These are phyloP conservation scores for Pammene aurita DNA, from an alignment of 2,888 invertebrate genomes.

Conservation along the genomic window DNA sequence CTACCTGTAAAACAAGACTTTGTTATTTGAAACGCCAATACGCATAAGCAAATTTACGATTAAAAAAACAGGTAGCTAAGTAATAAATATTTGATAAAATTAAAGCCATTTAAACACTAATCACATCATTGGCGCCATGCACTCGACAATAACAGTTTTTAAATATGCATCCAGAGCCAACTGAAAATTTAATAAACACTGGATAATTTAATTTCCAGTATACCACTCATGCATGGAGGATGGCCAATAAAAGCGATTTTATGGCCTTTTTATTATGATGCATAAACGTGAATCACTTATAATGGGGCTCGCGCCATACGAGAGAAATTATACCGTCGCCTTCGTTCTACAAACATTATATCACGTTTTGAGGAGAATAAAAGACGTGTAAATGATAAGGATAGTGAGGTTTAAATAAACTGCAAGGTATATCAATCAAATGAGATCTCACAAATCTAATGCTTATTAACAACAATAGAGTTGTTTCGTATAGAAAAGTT, in stretches of 20 bases:
- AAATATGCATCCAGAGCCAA: conserved; percentile 73
- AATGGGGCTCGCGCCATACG: conserved; percentile 62
- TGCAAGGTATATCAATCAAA: too few relatives aligned
- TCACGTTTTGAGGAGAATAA: conserved; percentile 7
- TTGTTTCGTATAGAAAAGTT: too few relatives aligned
- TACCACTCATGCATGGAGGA: conserved; percentile 75
- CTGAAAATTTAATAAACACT: conserved; percentile 78
- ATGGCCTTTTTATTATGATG: conserved; percentile 81
- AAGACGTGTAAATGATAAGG: not conserved
- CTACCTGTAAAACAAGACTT: too few relatives aligned
- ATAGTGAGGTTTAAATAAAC: not conserved
- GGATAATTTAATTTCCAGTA: conserved; percentile 77
- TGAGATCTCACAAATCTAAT: too few relatives aligned
- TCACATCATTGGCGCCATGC: conserved; percentile 65
- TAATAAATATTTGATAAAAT: not conserved
- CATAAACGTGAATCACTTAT: conserved; percentile 79
- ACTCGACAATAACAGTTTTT: conserved; percentile 69
- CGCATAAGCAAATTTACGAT: too few relatives aligned
- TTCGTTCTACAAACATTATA: conserved; percentile 32
- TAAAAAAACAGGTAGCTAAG: too few relatives aligned
- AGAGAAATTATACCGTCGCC: conserved; percentile 56
- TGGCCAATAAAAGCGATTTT: conserved; percentile 80
- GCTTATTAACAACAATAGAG: too few relatives aligned
- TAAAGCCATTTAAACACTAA: conserved; percentile 39
- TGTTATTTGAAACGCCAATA: too few relatives aligned